Conservation (phyloP, 2,888 invertebrate genomes). For the Cancer borealis region DNA sequence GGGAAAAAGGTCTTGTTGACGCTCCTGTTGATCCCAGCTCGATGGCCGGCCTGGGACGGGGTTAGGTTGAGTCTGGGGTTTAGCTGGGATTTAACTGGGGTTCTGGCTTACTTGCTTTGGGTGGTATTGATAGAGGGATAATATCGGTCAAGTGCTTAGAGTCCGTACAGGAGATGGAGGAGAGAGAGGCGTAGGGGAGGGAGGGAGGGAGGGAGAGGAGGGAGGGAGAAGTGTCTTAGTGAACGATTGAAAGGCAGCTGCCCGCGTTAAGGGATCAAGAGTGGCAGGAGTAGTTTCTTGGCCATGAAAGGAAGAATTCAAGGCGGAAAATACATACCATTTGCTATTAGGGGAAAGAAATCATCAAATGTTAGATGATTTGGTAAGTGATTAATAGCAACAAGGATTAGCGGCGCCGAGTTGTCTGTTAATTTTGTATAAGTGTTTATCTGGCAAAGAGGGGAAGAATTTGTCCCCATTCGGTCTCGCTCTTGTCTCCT, state of each 20-base stretch:
- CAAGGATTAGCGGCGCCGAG: not conserved
- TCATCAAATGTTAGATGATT: not conserved
- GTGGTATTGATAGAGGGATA: constrained; percentile 27
- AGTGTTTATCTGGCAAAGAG: not conserved
- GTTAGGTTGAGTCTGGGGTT: not conserved
- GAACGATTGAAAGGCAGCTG: not conserved
- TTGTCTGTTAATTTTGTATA: not conserved
- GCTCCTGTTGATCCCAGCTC: constrained; percentile 40
- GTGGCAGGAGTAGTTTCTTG: not conserved
- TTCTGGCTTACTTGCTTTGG: constrained; percentile 2
- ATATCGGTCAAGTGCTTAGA: constrained; percentile 17
- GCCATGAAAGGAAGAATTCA: not conserved
- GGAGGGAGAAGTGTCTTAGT: not conserved
- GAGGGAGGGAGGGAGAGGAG: not conserved
- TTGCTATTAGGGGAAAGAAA: not conserved
- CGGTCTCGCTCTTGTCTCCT: not conserved
- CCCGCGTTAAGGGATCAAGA: not conserved
- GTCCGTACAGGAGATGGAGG: not conserved
- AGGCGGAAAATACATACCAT: not conserved
- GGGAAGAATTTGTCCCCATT: not conserved
- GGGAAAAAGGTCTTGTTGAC: constrained; percentile 46
- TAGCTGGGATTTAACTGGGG: constrained; percentile 10
- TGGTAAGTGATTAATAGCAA: not conserved
- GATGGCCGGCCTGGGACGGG: not conserved
- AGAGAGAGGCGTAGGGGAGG: not conserved